Evolutionary conservation across 2,888 invertebrate species (phyloP), one percentile per base, ranked within the genome.

Genomic region (Esperia sulphurella): DNA sequence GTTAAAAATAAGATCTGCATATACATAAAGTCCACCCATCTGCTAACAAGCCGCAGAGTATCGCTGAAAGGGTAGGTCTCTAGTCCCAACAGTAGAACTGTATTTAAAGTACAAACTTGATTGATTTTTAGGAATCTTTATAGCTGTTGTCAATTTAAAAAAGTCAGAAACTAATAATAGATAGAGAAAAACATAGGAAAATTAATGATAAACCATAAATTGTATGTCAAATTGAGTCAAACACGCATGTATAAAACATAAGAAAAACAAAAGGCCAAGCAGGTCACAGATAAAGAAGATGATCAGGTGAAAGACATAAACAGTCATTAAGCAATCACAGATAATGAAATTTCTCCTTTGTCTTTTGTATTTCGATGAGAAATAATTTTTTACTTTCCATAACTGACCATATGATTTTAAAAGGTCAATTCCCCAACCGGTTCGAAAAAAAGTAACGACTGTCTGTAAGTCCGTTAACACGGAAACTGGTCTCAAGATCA

Each of bases 351-450:
- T 31, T 31, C 8, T 8, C 21, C 9, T 31, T 9, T 9, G 10
- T 31, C 8, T 31, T 31, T 8, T 8, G 31, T 31, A 9, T 31
- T 31, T 5, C 1, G 1, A n/a, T 35, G n/a, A 3, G n/a, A 35
- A 35, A 35, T 2, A 10, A 14, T 41, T 28, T 14, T 30, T 30
- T 41, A 59, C 62, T 52, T 54, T 48, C 43, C 49, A 47, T 45
- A 45, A 12, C 58, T 49, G 57, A 57, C 57, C 59, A 62, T 52
- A 57, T 58, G 54, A 63, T 55, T 49, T 41, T 38, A 66, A 71
- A 72, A 69, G 71, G 68, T 71, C 61, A 41, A 28, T 42, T 8
- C 31, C 39, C 29, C 29, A 46, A 66, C 70, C 66, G 65, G 67
- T 68, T 49, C 58, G 50, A 59, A 5, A 2, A n/a, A 51, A 57